Evolutionary conservation across 2,888 invertebrate species (phyloP).

Genomic region (Sesamia inferens): DNA sequence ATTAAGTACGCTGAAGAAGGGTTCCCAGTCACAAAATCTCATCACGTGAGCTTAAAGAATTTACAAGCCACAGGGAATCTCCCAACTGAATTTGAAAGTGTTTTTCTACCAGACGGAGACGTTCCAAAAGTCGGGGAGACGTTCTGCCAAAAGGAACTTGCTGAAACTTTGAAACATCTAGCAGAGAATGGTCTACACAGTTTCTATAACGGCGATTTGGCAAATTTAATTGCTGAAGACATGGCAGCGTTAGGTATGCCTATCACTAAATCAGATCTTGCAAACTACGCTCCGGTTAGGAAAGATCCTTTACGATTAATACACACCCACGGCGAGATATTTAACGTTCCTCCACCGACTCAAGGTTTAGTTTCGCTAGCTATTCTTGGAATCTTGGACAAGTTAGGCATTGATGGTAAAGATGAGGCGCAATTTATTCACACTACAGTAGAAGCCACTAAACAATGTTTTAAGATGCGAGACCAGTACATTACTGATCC

Average conservation of each 20-base stretch:
- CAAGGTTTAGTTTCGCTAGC: constrained; percentile 82
- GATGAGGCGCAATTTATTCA: constrained; percentile 83
- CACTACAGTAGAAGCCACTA: constrained; percentile 81
- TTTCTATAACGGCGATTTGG: constrained; percentile 82
- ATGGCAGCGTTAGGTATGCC: constrained; percentile 78
- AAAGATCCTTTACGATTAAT: constrained; percentile 77
- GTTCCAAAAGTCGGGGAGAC: constrained; percentile 75
- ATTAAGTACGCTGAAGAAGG: constrained; percentile 83
- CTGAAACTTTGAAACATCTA: constrained; percentile 75
- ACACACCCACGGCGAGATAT: constrained; percentile 79
- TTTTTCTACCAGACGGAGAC: constrained; percentile 74
- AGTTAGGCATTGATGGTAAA: constrained; percentile 77
- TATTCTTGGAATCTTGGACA: constrained; percentile 81
- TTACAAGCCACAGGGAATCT: constrained; percentile 40
- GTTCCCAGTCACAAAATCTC: constrained; percentile 75
- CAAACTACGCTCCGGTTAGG: constrained; percentile 76
- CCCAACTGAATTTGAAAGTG: constrained; percentile 68
- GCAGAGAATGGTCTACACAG: constrained; percentile 78
- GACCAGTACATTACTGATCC: constrained; percentile 83
- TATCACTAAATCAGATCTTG: constrained; percentile 80
- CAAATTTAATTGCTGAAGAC: constrained; percentile 79
- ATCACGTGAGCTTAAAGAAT: constrained; percentile 56
- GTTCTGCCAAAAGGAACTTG: constrained; percentile 79
- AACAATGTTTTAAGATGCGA: constrained; percentile 76
- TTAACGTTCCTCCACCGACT: constrained; percentile 85